Base-by-base conservation (phyloP, 2,113 vertebrate genomes). In the Colaptes auratus region DNA sequence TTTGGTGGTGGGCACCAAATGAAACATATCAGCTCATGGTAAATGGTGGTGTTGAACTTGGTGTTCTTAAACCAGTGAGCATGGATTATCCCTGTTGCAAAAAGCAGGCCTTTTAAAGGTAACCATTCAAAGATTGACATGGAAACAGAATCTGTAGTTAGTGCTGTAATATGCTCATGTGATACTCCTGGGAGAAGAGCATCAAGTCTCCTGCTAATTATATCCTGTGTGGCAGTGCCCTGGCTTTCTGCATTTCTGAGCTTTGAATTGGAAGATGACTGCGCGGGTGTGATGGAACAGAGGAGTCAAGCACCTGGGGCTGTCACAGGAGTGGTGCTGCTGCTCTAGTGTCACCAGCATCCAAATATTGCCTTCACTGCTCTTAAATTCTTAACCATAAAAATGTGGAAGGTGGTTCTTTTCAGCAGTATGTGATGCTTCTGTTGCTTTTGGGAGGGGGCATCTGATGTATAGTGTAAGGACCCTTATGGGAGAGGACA, bases 401-500 rank as follows among this genome's bases (percentile, higher is more conserved):
- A 75, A 79, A 6, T 19, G 13, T 0, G 52, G 53, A 4, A n/a
- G 30, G 66, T 4, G 27, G 6, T 27, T 86, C 30, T 50, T 3
- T 58, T 82, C 55, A 73, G 65, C 74, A 1, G 1, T 16, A 3
- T 0, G 6, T 39, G 63, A 9, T 3, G 33, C 35, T 86, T 31
- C 67, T 59, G 24, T 48, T 7, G 1, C 28, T 36, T 36, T 13
- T 19, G 0, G 5, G 2, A 52, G 3, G 9, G 3, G 11, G 0
- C 6, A 50, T 48, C 25, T 56, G 74, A 12, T 33, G 39, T 17
- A 0, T 4, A 28, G 39, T 6, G 0, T 21, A 52, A 72, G 9
- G 28, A 44, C 6, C 6, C 15, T 44, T 28, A 3, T 5, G 75
- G 63, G 39, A 56, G 42, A 36, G 28, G 14, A 21, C 36, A 25